Evolutionary conservation across 2,797 vertebrate species (phyloP), one percentile per base, ranked within the genome.

Genomic region (Kryptolebias ocellatus): DNA sequence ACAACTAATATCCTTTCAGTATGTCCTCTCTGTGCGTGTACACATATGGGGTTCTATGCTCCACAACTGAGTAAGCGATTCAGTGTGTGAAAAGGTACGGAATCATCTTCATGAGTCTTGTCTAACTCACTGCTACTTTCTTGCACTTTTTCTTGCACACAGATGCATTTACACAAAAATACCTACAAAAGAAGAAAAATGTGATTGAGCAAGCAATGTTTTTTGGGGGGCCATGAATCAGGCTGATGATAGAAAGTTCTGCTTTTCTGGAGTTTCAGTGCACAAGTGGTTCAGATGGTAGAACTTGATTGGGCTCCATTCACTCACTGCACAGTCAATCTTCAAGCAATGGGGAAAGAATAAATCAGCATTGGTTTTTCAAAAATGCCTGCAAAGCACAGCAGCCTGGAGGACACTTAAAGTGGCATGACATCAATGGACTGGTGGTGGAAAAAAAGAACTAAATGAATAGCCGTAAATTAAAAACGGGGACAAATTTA

Each of bases 1-100:
- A 84, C 83, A 65, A 82, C 77, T 86, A 76, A 88, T 83, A 84
- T 84, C 76, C 78, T 85, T 64, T 55, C 64, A 69, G 79, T 82
- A 60, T 70, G 64, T 78, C 67, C 46, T 57, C 45, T 28, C 18
- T 57, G 31, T 66, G 53, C 54, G 52, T 60, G 31, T 52, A 27
- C 15, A 47, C 65, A 73, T 49, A 45, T 67, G 69, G 27, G 61
- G 59, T 57, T 14, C 0, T 74, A 66, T 44, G 56, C 71, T 77
- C 54, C 72, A 61, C 69, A 70, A 52, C 5, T 63, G 61, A 77
- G 71, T 54, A 70, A 53, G 55, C 60, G 45, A 61, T 46, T 57
- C 27, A 54, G 53, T 57, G 53, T 76, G 52, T 64, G 56, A 74
- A 79, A 79, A 59, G 55, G 46, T 53, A 53, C 70, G 74, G 60